Conservation (phyloP, 2,113 vertebrate genomes). For the Apteryx owenii region DNA sequence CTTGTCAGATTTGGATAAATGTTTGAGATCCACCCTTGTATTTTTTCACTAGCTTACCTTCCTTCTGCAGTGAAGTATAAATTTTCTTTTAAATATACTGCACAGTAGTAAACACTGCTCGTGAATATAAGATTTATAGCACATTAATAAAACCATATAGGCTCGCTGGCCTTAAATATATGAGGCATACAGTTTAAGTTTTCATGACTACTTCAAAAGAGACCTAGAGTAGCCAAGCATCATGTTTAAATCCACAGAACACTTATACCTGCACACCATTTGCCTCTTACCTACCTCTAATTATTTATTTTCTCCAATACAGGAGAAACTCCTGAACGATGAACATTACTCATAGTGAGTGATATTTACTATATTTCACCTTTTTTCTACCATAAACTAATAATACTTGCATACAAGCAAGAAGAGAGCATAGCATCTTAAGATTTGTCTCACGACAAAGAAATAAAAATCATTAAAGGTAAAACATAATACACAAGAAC, state of each 20-base stretch:
- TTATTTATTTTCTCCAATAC: conserved; percentile 44
- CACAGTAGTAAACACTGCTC: conserved; percentile 59
- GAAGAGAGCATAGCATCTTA: background rate
- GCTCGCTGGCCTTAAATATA: conserved; percentile 70
- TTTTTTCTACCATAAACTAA: background rate
- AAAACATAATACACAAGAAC: background rate
- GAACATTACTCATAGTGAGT: background rate
- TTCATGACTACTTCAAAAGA: conserved; percentile 66
- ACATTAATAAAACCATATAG: conserved; percentile 73
- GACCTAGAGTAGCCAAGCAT: conserved; percentile 56
- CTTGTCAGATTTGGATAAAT: conserved; percentile 67
- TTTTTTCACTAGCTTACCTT: conserved; percentile 60
- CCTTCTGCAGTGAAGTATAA: conserved; percentile 30
- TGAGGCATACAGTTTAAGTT: conserved; percentile 67
- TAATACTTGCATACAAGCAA: background rate
- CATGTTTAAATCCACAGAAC: conserved; percentile 57
- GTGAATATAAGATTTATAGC: conserved; percentile 70
- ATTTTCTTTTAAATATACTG: conserved; percentile 71
- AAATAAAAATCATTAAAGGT: background rate
- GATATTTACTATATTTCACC: background rate
- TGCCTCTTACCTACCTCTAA: conserved; percentile 33
- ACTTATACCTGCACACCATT: conserved; percentile 50
- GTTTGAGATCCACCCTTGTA: conserved; percentile 56
- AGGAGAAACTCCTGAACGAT: conserved; percentile 9
- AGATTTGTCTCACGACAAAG: background rate